Percentiles rank a stretch among this genome's conserved stretches.
Conservation (phyloP, 2,797 vertebrate genomes). For the Mus caroli region DNA sequence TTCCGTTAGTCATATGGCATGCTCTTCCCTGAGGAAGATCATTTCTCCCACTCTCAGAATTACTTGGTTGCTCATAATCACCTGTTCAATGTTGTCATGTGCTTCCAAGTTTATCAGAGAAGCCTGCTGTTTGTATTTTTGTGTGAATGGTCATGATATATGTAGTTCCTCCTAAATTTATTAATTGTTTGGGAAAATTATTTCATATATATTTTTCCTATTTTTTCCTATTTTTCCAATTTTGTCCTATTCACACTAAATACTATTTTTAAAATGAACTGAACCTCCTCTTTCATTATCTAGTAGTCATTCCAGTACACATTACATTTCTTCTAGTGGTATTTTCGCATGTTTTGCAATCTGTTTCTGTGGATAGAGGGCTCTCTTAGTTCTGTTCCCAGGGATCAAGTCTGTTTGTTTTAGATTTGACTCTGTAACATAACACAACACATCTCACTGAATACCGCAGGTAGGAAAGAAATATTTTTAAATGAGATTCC, state of each 20-base stretch:
- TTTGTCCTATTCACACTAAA: background rate
- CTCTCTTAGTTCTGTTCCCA: background rate
- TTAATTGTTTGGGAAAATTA: background rate
- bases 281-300: background rate
- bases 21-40: too few relatives aligned
- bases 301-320: background rate
- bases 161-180: background rate
- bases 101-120: background rate
- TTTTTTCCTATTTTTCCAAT: too few relatives aligned
- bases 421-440: background rate
- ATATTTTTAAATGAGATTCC: background rate
- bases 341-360: background rate
- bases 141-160: background rate
- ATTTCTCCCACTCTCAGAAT: background rate
- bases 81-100: background rate
- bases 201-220: background rate
- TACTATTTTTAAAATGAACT: conserved; percentile 35
- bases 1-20: background rate
- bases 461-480: background rate
- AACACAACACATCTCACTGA: background rate
- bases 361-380: background rate
- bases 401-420: background rate
- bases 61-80: too few relatives aligned
- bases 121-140: background rate
- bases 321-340: background rate